A percentile compares a stretch with the other conserved stretches of the same genome.
phyloP scores from a whole-genome alignment of 2,797 vertebrate genomes.

The Chelidonichthys spinosus region DNA sequence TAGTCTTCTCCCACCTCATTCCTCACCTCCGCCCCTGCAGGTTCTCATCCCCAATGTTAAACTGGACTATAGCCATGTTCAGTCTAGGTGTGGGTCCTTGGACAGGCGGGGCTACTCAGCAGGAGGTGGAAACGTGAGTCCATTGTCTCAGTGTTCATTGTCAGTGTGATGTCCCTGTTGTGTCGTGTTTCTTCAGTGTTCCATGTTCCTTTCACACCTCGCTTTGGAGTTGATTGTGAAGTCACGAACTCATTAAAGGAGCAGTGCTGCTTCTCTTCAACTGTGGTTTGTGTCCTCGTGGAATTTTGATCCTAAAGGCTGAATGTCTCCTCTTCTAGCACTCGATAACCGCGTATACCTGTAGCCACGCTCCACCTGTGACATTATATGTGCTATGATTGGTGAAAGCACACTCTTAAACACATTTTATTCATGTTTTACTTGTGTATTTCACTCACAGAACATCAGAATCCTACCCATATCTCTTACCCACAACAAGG shows the following conservation, averaged over 20 bases:
- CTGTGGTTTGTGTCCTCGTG: slow-evolving; percentile 50
- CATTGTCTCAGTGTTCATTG: slow-evolving; percentile 63
- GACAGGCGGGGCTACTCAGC: slow-evolving; percentile 82
- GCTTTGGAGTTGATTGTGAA: slow-evolving; percentile 23
- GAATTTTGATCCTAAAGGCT: slow-evolving; percentile 13
- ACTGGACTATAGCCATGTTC: slow-evolving; percentile 86
- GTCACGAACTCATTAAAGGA: slow-evolving; percentile 19
- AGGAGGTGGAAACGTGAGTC: slow-evolving; percentile 84
- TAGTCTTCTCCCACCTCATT: slow-evolving; percentile 62
- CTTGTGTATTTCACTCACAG: background rate
- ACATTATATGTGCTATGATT: background rate
- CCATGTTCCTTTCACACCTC: slow-evolving; percentile 19
- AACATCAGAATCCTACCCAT: background rate
- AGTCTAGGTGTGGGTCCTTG: slow-evolving; percentile 86
- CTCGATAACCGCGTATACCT: background rate
- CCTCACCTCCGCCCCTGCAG: slow-evolving; percentile 78
- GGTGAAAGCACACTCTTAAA: background rate
- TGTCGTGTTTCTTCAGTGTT: slow-evolving; percentile 37
- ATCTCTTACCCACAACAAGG: slow-evolving; percentile 18
- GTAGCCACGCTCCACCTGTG: background rate
- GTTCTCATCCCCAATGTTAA: slow-evolving; percentile 84
- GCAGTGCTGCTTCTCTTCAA: slow-evolving; percentile 11
- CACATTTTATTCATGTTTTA: background rate
- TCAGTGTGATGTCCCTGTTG: slow-evolving; percentile 45
- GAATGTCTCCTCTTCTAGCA: slow-evolving; percentile 18